These are phyloP conservation scores for Frankliniella fusca DNA, from an alignment of 2,888 invertebrate species.

Conservation along the genomic window DNA sequence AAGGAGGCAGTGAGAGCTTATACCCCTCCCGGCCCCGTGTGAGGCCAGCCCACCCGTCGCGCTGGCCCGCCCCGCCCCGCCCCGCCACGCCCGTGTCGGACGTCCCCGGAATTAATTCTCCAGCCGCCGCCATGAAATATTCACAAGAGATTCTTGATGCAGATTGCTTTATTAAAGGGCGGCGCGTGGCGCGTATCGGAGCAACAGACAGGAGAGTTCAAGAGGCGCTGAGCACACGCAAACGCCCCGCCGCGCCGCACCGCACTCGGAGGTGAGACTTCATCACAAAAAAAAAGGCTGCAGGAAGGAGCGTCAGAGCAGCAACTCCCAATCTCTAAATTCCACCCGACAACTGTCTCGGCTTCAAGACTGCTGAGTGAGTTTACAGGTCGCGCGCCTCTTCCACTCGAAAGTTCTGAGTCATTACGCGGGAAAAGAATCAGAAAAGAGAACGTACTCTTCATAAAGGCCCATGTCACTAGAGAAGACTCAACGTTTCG, in stretches of 20 bases:
- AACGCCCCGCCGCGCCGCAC: neutral
- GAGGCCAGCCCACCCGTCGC: neutral
- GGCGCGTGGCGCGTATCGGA: neutral
- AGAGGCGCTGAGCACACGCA: neutral
- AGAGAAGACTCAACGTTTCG: too few species aligned
- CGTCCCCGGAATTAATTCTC: slow-evolving; percentile 14
- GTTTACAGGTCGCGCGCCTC: too few species aligned
- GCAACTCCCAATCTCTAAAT: too few species aligned
- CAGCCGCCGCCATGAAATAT: slow-evolving; percentile 13
- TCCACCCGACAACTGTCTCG: too few species aligned
- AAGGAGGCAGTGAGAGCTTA: too few species aligned
- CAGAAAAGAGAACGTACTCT: too few species aligned
- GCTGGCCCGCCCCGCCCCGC: neutral
- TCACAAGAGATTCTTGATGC: slow-evolving; percentile 22
- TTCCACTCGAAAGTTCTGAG: too few species aligned
- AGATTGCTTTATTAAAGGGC: slow-evolving; percentile 25
- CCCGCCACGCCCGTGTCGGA: neutral
- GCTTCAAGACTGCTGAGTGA: too few species aligned
- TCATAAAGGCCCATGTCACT: too few species aligned
- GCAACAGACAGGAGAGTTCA: neutral
- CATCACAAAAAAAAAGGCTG: too few species aligned
- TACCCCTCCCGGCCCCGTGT: neutral
- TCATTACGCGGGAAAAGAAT: too few species aligned
- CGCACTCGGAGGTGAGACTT: neutral
- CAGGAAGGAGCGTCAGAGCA: too few species aligned